Evolutionary conservation across 1,140 invertebrate genomes (phyloP).

Genomic region (Lepidotrigona ventralis): DNA sequence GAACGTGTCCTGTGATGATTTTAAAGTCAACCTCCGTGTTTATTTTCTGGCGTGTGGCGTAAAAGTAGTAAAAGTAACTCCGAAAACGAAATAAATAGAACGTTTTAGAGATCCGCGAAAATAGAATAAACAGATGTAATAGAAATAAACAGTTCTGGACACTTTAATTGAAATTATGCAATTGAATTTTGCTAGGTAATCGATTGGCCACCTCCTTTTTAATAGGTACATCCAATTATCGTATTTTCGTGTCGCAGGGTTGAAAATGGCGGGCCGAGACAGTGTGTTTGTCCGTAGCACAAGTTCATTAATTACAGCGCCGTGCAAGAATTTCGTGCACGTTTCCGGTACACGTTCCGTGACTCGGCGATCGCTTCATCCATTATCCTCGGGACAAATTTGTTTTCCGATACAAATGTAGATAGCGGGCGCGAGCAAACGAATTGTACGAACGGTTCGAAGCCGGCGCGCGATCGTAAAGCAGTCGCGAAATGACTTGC

Average conservation of each 20-base stretch:
- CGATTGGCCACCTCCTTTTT: neutral
- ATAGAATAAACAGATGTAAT: neutral
- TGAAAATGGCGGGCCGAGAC: constrained; percentile 6
- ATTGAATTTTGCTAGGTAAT: neutral
- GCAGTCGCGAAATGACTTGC: constrained; percentile 67
- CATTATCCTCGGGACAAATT: constrained; percentile 76
- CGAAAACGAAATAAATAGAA: too few species aligned
- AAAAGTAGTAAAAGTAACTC: neutral
- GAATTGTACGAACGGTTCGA: constrained; percentile 61
- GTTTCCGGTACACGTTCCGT: constrained; percentile 63
- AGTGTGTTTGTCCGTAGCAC: constrained; percentile 23
- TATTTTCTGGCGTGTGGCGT: neutral
- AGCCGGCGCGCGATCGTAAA: constrained; percentile 66
- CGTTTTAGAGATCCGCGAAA: neutral
- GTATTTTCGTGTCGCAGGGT: neutral
- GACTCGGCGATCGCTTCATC: constrained; percentile 74
- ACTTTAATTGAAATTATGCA: neutral
- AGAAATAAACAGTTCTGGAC: neutral
- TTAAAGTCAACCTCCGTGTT: neutral
- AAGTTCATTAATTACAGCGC: constrained; percentile 68
- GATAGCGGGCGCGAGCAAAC: constrained; percentile 59
- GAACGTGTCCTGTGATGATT: neutral
- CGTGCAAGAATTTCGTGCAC: constrained; percentile 63
- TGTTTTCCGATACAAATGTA: constrained; percentile 76
- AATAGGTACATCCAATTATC: constrained; percentile 36